Base-by-base conservation (phyloP, 2,113 vertebrate species). In the Tragulus kanchil region DNA sequence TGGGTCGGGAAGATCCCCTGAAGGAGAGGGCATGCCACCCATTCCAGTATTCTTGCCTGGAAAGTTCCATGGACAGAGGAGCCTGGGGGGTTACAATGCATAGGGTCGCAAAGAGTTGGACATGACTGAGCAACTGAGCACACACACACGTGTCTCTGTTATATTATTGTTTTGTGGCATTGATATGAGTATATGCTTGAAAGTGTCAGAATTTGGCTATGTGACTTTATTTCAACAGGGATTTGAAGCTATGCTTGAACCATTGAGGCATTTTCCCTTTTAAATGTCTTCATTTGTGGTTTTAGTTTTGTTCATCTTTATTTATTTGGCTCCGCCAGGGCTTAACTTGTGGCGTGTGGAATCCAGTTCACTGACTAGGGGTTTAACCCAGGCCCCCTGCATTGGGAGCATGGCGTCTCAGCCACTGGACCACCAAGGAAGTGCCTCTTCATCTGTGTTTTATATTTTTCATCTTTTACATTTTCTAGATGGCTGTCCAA, bases 401-500 rank as follows among this genome's bases (percentile, higher is more conserved):
- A 45, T 11, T 73, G 1, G 3, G 36, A 13, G 69, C 11, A 0
- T 36, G 69, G 69, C 23, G 69, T 73, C 69, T 73, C 25, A 45
- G 69, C 69, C 69, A 73, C 42, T 25, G 23, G 42, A 73, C 42
- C 42, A 73, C 69, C 69, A 73, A 42, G 42, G 25, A 45, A 25
- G 42, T 45, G 36, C 69, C 42, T 90, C 25, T 84, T 94, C 78
- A 75, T 81, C 62, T 5, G 5, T 54, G 25, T 14, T 96, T 50
- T 82, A 91, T 45, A 65, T 69, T 0, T 0, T 86, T 90, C 42
- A 48, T 64, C 93, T 36, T 75, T 2, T 85, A 3, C 93, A 15
- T 96, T 65, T 92, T 50, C 59, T 82, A 98, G 98, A 16, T 98
- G 98, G 98, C 92, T 98, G 56, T 98, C 95, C 88, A 98, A 15